These are phyloP conservation scores for Eilema caniola DNA, from an alignment of 2,888 invertebrate genomes.

Conservation along the genomic window DNA sequence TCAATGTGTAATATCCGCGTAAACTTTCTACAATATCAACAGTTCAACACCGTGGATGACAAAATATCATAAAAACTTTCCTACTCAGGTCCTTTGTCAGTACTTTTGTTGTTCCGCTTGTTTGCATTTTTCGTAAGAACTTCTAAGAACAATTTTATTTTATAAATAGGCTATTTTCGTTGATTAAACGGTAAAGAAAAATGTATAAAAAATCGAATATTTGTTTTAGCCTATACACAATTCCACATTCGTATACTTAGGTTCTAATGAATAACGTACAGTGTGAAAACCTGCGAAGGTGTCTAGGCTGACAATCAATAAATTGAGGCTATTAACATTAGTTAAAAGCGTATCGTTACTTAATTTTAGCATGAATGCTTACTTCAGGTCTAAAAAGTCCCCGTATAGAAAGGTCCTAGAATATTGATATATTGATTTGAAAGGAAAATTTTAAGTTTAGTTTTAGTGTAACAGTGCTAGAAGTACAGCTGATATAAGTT, in stretches of 20 bases:
- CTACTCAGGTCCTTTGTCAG: constrained; percentile 9
- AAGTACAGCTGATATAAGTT: no score
- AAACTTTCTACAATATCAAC: neutral
- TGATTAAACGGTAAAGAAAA: neutral
- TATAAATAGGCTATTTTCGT: neutral
- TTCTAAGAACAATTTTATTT: constrained; percentile 1
- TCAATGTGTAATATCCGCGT: neutral
- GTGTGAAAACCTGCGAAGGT: no score
- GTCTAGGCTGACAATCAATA: no score
- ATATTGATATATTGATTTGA: no score
- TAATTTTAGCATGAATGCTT: no score
- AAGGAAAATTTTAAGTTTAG: no score
- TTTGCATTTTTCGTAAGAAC: constrained; percentile 8
- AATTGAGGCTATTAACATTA: no score
- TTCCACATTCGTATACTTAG: neutral
- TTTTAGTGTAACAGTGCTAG: no score
- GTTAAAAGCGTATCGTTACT: no score
- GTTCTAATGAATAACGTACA: neutral
- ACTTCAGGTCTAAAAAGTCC: no score
- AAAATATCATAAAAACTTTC: constrained; percentile 18
- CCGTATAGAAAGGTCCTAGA: no score
- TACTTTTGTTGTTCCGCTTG: constrained; percentile 11
- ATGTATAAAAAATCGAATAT: neutral
- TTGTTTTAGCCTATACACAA: neutral
- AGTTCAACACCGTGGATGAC: neutral